Evolutionary conservation across 2,888 invertebrate species (phyloP), one percentile per base, ranked within the genome.

Genomic region (Torymus aiolomorphi): DNA sequence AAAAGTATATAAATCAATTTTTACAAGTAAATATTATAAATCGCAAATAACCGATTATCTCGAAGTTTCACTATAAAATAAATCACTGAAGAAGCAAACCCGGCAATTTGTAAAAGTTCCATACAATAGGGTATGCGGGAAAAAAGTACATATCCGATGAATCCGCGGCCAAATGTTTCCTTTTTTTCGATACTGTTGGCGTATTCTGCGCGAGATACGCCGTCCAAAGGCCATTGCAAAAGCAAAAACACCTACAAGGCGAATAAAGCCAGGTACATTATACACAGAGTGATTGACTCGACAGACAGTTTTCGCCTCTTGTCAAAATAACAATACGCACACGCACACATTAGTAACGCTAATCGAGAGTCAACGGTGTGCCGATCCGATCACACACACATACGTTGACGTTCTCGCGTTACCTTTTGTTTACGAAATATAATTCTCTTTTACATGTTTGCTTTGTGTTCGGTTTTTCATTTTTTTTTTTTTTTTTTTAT

Each of bases 181-280:
- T 31, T 31, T 31, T 31, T 31, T 31, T 8, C 65, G 61, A 54
- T 24, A 49, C 16, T 10, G 24, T 16, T 31, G n/a, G 70, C 69
- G 59, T 57, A 71, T 31, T 31, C 31, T 42, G 3, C 63, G 24
- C 52, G 42, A 18, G 18, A 24, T 67, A 73, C 72, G 62, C 59
- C 14, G 14, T 61, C 13, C 10, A 52, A 77, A 78, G 70, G 71
- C 66, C 56, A 56, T 78, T 66, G 67, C 77, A 62, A 71, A 76
- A 80, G 71, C 70, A 76, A 78, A 70, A 77, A 82, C 70, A 81
- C 69, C 62, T 78, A 76, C 56, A 67, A n/a, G 78, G 69, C 80
- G 76, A 72, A 78, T 5, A 20, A 80, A 80, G 78, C 80, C 82
- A 82, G 80, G 80, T 82, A 82, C 82, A 80, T 77, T 75, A 63